phyloP scores from a whole-genome alignment of 1,140 invertebrate genomes.

The Wasmannia auropunctata region DNA sequence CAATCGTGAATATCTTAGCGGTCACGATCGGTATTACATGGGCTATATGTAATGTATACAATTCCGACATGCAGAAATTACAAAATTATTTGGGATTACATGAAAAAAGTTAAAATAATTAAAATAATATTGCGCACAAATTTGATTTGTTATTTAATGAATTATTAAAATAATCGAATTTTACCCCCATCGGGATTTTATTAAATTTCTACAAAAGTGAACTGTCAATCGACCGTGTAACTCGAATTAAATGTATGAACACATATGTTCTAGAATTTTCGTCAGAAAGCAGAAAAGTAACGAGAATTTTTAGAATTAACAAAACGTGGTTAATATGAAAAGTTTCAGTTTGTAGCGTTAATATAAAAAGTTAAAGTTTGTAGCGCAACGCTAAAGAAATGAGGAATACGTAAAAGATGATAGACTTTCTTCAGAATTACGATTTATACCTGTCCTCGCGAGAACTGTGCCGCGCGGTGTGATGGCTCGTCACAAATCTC shows the following conservation, averaged over 20 bases:
- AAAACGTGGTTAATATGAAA: background rate
- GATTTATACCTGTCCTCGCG: background rate
- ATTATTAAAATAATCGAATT: background rate
- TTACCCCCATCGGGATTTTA: background rate
- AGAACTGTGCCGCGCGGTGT: background rate
- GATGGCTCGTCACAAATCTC: constrained; percentile 13
- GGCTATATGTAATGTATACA: background rate
- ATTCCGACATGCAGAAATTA: background rate
- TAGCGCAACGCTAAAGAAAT: background rate
- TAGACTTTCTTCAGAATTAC: background rate
- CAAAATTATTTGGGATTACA: background rate
- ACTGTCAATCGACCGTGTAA: background rate
- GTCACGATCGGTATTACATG: background rate
- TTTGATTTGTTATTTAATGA: background rate
- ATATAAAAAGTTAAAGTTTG: no score
- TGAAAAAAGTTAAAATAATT: background rate
- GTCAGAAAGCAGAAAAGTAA: background rate
- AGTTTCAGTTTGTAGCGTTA: no score
- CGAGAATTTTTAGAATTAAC: background rate
- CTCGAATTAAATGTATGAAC: background rate
- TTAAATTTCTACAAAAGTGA: background rate
- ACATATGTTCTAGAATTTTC: background rate
- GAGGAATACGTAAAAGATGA: background rate
- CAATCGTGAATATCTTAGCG: background rate
- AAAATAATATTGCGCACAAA: background rate